Percentiles rank a stretch among this genome's conserved stretches.
Conservation (phyloP, 2,888 invertebrate species). For the Petrophora chlorosata region DNA sequence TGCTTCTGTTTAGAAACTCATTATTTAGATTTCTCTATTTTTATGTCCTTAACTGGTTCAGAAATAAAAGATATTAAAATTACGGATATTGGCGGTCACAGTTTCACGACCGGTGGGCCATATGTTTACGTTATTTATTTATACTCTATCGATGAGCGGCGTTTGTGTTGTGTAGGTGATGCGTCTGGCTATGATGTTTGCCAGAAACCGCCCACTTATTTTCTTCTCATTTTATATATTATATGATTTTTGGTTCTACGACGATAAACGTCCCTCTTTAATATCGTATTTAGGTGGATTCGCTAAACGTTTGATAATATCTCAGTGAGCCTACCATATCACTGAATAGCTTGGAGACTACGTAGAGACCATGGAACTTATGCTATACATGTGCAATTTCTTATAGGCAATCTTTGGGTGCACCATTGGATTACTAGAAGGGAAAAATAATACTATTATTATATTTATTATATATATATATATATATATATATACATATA, state of each 20-base stretch:
- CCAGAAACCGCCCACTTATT: constrained; percentile 72
- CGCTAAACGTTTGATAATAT: no score
- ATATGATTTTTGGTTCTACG: neutral
- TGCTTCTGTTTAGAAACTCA: constrained; percentile 4
- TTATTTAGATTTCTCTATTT: constrained; percentile 6
- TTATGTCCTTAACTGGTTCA: constrained; percentile 7
- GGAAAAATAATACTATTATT: no score
- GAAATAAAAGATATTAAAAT: constrained; percentile 38
- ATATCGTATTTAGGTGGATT: no score
- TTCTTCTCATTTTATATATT: constrained; percentile 8
- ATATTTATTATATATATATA: no score
- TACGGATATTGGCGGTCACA: constrained; percentile 53
- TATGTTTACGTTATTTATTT: constrained; percentile 79
- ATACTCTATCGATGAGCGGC: constrained; percentile 56
- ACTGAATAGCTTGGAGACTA: no score
- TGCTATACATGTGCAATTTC: no score
- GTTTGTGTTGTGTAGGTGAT: constrained; percentile 52
- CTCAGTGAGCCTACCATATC: no score
- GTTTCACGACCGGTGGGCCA: constrained; percentile 62
- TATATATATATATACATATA: no score
- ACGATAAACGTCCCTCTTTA: no score
- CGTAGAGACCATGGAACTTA: no score
- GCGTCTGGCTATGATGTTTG: constrained; percentile 61
- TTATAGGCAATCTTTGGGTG: no score
- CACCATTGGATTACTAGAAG: no score